These are phyloP conservation scores for Asobara japonica DNA, from an alignment of 1,140 invertebrate genomes.

Conservation along the genomic window DNA sequence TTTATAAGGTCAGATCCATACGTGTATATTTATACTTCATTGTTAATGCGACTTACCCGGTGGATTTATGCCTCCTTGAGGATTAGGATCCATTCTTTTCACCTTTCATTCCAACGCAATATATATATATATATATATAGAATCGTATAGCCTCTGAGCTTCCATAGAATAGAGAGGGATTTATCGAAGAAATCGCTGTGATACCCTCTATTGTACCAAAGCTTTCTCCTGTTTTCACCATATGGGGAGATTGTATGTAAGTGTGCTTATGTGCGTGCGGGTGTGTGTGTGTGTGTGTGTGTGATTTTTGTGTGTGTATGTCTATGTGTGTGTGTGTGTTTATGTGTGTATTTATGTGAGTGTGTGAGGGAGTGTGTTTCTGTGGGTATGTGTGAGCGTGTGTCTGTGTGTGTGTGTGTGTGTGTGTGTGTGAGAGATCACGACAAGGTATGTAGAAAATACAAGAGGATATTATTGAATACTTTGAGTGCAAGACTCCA, in stretches of 20 bases:
- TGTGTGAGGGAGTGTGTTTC: too few relatives aligned
- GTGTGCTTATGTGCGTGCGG: too few relatives aligned
- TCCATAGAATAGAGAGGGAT: slow-evolving; percentile 19
- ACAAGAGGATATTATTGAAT: not conserved
- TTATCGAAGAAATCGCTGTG: slow-evolving; percentile 24
- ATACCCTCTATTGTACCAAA: slow-evolving; percentile 25
- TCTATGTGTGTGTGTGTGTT: too few relatives aligned
- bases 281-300: too few relatives aligned
- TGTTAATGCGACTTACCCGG: slow-evolving; percentile 23
- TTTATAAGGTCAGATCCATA: slow-evolving; percentile 14
- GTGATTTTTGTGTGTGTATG: too few relatives aligned
- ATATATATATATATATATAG: too few relatives aligned
- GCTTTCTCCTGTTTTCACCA: too few relatives aligned
- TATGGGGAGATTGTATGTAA: too few relatives aligned
- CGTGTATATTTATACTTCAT: slow-evolving; percentile 30
- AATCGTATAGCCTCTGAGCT: not conserved
- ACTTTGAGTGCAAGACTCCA: slow-evolving; percentile 1
- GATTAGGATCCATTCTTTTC: slow-evolving; percentile 14
- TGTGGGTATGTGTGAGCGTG: too few relatives aligned
- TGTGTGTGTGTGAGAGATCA: not conserved
- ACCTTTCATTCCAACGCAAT: too few relatives aligned
- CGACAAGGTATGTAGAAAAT: not conserved
- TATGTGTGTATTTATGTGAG: too few relatives aligned
- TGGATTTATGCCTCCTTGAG: slow-evolving; percentile 24
- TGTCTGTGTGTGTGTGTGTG: too few relatives aligned